phyloP scores from a whole-genome alignment of 2,113 vertebrate genomes.

The Elgaria multicarinata region DNA sequence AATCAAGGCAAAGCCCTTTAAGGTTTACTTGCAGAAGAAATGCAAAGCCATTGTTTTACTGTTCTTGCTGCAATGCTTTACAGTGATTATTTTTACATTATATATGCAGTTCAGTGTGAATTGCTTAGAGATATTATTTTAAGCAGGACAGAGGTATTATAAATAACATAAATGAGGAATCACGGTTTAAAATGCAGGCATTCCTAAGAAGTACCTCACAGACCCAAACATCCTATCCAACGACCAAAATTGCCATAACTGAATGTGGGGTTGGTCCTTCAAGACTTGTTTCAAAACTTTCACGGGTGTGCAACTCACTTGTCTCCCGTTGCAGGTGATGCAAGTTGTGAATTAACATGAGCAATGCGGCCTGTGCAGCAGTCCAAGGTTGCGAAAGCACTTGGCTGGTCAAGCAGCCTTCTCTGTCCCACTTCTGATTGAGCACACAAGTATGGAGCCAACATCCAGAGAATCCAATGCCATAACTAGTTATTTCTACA shows the following conservation, averaged over 20 bases:
- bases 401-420: too few relatives aligned
- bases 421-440: background rate
- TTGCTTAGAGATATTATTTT: too few relatives aligned
- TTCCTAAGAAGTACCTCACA: too few relatives aligned
- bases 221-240: background rate
- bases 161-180: background rate
- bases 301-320: background rate
- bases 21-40: background rate
- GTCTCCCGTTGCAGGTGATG: background rate
- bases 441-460: background rate
- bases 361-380: background rate
- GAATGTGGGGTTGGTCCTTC: background rate
- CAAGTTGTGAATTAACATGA: background rate
- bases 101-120: too few relatives aligned
- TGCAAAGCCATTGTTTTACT: background rate
- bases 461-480: background rate
- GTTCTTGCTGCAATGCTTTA: too few relatives aligned
- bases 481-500: background rate
- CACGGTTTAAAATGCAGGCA: background rate
- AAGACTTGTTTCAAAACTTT: background rate
- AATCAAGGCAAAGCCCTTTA: rapidly evolving
- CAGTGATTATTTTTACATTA: too few relatives aligned
- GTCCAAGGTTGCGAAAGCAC: background rate
- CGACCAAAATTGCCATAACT: rapidly evolving
- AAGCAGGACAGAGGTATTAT: too few relatives aligned